phyloP scores from a whole-genome alignment of 2,797 vertebrate genomes.

The Anguilla anguilla region DNA sequence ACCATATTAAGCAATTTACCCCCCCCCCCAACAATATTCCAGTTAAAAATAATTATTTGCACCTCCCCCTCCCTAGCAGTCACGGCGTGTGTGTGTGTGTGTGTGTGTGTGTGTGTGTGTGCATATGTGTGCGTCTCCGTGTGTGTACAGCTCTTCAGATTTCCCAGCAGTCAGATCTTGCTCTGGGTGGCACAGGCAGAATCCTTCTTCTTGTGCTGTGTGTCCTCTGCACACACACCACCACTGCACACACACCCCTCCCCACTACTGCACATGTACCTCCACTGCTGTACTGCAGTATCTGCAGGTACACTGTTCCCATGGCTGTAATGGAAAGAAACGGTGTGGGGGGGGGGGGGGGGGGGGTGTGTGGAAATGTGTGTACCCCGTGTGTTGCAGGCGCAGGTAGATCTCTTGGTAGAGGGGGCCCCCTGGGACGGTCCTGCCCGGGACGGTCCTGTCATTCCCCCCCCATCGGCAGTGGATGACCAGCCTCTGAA shows the following conservation, averaged over 20 bases:
- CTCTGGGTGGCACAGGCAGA: background rate
- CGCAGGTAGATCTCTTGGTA: background rate
- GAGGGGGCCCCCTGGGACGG: background rate
- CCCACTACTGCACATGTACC: no score
- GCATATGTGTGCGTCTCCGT: no score
- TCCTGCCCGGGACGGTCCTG: background rate
- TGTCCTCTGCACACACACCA: background rate
- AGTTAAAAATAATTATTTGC: background rate
- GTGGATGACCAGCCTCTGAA: background rate
- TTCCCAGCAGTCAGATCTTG: background rate
- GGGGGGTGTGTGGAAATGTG: background rate
- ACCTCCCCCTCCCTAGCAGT: background rate
- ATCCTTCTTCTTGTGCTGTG: background rate
- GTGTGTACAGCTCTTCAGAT: background rate
- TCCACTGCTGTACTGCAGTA: no score
- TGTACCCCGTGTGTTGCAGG: background rate
- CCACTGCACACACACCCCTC: no score
- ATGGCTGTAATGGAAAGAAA: background rate
- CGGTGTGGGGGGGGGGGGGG: background rate
- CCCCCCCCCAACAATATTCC: background rate
- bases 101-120: no score
- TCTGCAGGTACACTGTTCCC: background rate
- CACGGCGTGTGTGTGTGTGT: background rate
- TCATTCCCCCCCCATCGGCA: background rate
- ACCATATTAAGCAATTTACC: background rate